Conservation (phyloP, 2,888 invertebrate genomes). For the Xestia c-nigrum region DNA sequence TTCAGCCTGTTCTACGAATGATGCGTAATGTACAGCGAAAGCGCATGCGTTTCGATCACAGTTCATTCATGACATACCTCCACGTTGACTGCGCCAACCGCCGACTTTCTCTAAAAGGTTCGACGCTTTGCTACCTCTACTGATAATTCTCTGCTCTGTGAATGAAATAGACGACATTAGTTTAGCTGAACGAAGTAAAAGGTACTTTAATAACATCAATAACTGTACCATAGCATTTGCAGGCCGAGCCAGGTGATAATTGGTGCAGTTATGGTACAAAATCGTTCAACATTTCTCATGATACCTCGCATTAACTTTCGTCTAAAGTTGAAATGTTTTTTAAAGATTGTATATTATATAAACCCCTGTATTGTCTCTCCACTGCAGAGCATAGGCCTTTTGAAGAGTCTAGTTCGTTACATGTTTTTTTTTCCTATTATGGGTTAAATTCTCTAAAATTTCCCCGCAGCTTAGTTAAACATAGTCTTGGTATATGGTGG, state of each 20-base stretch:
- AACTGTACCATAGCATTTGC: background rate
- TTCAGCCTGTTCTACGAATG: slow-evolving; percentile 43
- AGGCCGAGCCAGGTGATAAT: background rate
- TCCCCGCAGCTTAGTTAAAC: too few species aligned
- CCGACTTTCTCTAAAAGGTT: slow-evolving; percentile 85
- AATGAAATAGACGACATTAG: slow-evolving; percentile 78
- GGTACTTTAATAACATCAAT: background rate
- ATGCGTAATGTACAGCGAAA: slow-evolving; percentile 71
- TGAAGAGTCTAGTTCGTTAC: background rate
- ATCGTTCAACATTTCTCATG: background rate
- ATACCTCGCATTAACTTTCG: background rate
- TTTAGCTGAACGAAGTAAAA: slow-evolving; percentile 20
- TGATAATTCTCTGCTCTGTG: slow-evolving; percentile 90
- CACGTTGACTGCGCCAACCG: slow-evolving; percentile 89
- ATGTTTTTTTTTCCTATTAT: background rate
- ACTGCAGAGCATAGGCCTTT: background rate
- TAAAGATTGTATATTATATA: too few species aligned
- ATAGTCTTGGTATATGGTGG: too few species aligned
- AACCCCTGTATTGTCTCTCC: background rate
- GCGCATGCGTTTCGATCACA: slow-evolving; percentile 74
- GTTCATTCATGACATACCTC: slow-evolving; percentile 83
- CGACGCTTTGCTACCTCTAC: slow-evolving; percentile 87
- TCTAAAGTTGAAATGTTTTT: background rate
- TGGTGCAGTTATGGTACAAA: background rate
- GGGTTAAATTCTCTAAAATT: too few species aligned